Evolutionary conservation across 2,888 invertebrate genomes (phyloP).

Genomic region (Hydriomena furcata): DNA sequence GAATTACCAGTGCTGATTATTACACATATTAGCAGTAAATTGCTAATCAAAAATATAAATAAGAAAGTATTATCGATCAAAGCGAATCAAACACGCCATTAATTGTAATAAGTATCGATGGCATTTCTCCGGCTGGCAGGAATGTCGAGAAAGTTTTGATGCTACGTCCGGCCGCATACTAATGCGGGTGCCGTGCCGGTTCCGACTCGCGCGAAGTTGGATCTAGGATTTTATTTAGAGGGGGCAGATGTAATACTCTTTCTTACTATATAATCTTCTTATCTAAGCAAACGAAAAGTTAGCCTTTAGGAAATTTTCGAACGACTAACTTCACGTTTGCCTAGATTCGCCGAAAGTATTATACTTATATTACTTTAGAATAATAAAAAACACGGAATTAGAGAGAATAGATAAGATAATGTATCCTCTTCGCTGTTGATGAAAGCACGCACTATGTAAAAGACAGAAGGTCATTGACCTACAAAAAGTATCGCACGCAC

Average conservation of each 20-base stretch:
- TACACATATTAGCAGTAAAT: background rate
- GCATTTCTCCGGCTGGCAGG: conserved; percentile 77
- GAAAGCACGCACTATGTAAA: too few species aligned
- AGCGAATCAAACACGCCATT: conserved; percentile 39
- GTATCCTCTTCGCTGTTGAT: too few species aligned
- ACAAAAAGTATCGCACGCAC: too few species aligned
- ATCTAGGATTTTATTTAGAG: conserved; percentile 15
- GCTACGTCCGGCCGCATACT: conserved; percentile 77
- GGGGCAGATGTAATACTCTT: background rate
- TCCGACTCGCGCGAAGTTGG: conserved; percentile 35
- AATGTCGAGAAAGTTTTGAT: conserved; percentile 83
- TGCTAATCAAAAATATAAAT: background rate
- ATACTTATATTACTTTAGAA: too few species aligned
- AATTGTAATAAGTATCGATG: conserved; percentile 59
- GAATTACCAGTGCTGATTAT: background rate
- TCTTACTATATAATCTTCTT: background rate
- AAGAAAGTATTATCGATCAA: conserved; percentile 18
- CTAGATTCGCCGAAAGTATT: too few species aligned
- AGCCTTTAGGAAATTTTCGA: too few species aligned
- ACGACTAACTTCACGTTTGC: too few species aligned
- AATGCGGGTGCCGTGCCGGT: conserved; percentile 52
- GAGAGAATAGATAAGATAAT: too few species aligned
- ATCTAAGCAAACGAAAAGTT: too few species aligned
- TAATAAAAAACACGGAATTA: too few species aligned
- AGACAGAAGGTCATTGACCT: too few species aligned